Evolutionary conservation across 2,113 vertebrate genomes (phyloP), one percentile per base, ranked within the genome.

Genomic region (Bujurquina vittata): DNA sequence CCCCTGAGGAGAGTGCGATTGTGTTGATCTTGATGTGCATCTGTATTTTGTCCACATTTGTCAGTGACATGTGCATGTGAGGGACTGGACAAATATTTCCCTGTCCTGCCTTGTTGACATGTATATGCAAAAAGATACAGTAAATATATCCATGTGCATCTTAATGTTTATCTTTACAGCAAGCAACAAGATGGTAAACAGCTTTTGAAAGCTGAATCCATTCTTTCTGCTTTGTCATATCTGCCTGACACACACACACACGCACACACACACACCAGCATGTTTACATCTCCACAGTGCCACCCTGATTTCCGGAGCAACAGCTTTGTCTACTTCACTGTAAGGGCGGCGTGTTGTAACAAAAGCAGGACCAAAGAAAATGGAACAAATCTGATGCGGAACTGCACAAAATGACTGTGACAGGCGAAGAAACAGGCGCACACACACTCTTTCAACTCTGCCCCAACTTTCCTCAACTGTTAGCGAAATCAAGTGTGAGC

Each of bases 251-350:
- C 40, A 43, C 40, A 43, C 40, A 9, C 65, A 75, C 83, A 87
- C 72, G 85, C 52, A 73, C 17, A 17, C 65, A 79, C 52, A 75
- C 78, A 61, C 63, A 69, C 89, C 88, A 67, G 84, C 90, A 93
- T 93, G 90, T 94, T 94, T 94, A 93, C 85, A 86, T 92, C 81
- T 90, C 77, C 82, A 43, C 83, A 81, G 83, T 89, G 88, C 89
- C 91, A 90, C 92, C 93, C 90, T 89, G 81, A 93, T 94, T 93
- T 95, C 93, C 91, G 87, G 60, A 75, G 90, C 12, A 6, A 1
- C 83, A 72, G 90, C 86, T 91, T 84, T 90, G 88, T 90, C 91
- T 89, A 52, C 31, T 31, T 67, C 35, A 0, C 57, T 56, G 72
- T 85, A 31, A 10, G 84, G 87, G 87, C 43, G 43, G 49, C 29